These are phyloP conservation scores for Chymomyza costata DNA, from an alignment of 1,140 invertebrate species.

Conservation along the genomic window DNA sequence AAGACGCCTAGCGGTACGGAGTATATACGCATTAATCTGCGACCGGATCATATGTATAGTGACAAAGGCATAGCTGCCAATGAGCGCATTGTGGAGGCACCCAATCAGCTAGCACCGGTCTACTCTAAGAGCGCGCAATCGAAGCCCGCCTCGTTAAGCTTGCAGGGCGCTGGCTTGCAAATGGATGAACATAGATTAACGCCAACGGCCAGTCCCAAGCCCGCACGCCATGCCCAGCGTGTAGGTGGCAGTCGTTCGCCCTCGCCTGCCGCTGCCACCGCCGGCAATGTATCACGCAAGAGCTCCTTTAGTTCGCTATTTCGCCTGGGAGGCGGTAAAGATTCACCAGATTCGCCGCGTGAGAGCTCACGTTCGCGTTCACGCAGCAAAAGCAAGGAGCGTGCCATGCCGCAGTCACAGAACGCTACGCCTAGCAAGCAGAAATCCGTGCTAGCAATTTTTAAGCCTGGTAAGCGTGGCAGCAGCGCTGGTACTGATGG, in stretches of 20 bases:
- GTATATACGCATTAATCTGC: conserved; percentile 81
- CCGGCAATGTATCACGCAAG: conserved; percentile 81
- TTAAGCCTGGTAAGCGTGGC: conserved; percentile 77
- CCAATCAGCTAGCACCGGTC: conserved; percentile 56
- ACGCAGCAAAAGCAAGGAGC: conserved; percentile 81
- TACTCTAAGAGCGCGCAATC: conserved; percentile 53
- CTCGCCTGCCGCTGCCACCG: conserved; percentile 76
- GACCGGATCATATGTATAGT: conserved; percentile 81
- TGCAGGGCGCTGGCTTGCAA: conserved; percentile 46
- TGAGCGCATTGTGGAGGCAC: conserved; percentile 69
- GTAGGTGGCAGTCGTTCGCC: conserved; percentile 75
- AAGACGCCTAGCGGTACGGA: conserved; percentile 76
- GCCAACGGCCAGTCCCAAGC: conserved; percentile 75
- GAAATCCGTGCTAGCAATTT: conserved; percentile 80
- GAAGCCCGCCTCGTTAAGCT: conserved; percentile 76
- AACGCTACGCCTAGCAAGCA: conserved; percentile 79
- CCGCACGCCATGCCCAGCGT: conserved; percentile 55
- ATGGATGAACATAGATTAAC: conserved; percentile 66
- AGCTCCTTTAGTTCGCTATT: conserved; percentile 88
- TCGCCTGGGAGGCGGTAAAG: conserved; percentile 74
- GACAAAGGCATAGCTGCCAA: conserved; percentile 75
- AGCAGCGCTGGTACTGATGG: conserved; percentile 51
- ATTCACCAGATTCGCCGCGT: conserved; percentile 67
- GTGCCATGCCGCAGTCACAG: conserved; percentile 58
- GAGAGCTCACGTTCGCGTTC: conserved; percentile 77